Base-by-base conservation (phyloP, 2,113 vertebrate genomes). In the Narcine bancroftii region DNA sequence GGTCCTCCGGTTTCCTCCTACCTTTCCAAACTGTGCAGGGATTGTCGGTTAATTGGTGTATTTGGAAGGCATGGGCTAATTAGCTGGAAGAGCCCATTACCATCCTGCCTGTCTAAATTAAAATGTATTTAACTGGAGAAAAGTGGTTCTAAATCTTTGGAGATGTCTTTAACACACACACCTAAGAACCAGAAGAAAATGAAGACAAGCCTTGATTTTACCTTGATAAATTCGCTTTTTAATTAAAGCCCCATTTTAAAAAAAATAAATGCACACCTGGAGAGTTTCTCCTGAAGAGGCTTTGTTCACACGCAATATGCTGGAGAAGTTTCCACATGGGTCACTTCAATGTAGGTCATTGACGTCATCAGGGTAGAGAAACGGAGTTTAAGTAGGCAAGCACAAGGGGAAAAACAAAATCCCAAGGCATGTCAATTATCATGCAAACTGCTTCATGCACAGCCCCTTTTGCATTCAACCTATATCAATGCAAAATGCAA, bases 291-390 rank as follows among this genome's bases (percentile, higher is more conserved):
- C 29, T 39, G 50, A 92, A 91, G 71, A 93, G 93, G 96, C 96
- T 95, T 96, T 96, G 96, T 97, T 97, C 95, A 93, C 81, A 94
- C 94, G 95, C 95, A 95, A 96, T 96, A 97, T 97, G 96, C 97
- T 97, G 97, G 97, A 97, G 97, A 98, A 97, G 95, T 97, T 96
- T 95, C 95, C 95, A 94, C 76, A 93, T 95, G 96, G 97, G 96
- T 97, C 96, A 97, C 95, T 97, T 87, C 83, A 33, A 96, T 94
- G 95, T 47, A 94, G 96, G 95, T 94, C 96, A 96, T 97, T 97
- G 95, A 96, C 95, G 95, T 98, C 97, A 97, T 95, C 94, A 92
- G 93, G 94, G 93, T 94, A 95, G 92, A 95, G 94, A 96, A 95
- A 95, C 94, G 83, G 71, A 93, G 94, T 92, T 29, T 94, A 85